Percentiles rank a stretch among this genome's conserved stretches.
phyloP scores from a whole-genome alignment of 2,888 invertebrate genomes.

The Molorchus minor region DNA sequence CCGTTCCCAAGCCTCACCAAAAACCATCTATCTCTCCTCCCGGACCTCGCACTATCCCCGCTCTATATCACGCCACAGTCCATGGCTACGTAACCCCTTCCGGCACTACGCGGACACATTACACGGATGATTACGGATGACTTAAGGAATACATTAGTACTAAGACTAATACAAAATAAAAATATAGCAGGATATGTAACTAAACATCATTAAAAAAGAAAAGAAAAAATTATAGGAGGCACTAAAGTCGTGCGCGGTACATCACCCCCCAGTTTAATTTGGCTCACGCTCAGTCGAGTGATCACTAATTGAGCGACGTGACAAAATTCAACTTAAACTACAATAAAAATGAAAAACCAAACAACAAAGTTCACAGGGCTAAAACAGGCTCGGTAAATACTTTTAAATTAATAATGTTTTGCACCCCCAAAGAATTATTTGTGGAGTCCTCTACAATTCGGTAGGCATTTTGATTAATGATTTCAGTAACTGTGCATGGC shows the following conservation, averaged over 20 bases:
- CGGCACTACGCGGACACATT: no score
- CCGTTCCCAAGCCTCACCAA: no score
- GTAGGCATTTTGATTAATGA: not conserved
- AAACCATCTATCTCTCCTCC: no score
- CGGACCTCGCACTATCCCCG: no score
- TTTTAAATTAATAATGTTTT: constrained; percentile 11
- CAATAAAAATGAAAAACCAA: not conserved
- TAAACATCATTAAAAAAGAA: no score
- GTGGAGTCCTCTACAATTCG: not conserved
- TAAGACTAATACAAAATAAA: no score
- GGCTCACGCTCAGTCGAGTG: not conserved
- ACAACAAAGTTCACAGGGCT: not conserved
- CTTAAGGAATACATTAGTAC: no score
- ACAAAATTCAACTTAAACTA: not conserved
- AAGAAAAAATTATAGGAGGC: no score
- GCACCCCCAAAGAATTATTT: not conserved
- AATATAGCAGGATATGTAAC: no score
- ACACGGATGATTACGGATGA: no score
- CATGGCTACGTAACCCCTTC: no score
- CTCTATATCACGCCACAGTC: no score
- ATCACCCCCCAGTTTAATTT: not conserved
- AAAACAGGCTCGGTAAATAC: not conserved
- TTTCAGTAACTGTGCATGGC: not conserved
- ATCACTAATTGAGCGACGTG: not conserved
- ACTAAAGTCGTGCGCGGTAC: not conserved